Base-by-base conservation (phyloP, 2,113 vertebrate genomes). In the Indri indri region DNA sequence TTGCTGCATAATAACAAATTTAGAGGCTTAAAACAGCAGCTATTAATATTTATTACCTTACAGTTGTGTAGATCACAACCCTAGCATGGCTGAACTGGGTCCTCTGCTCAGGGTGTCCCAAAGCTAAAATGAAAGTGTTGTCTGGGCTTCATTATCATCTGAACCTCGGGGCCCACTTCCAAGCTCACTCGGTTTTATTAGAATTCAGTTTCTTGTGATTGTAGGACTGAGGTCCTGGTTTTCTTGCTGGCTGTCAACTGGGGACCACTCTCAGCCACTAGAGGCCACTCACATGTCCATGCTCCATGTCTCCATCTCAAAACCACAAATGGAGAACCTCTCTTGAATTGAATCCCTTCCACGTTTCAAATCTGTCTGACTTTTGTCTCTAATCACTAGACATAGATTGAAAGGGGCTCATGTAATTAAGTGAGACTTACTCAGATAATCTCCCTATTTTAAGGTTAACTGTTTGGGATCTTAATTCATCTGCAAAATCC, bases 401-500 rank as follows among this genome's bases (percentile, higher is more conserved):
- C 20, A 85, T 37, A 80, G 4, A 76, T 45, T 77, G 91, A 88
- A 94, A 92, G 11, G 8, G 8, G 20, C 4, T 90, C 16, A 47
- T 23, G 2, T 82, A 20, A 84, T 81, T 61, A 61, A 5, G n/a
- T 90, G 8, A 96, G n/a, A 3, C 8, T 11, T 3, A 80, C 3
- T 3, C 12, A 84, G 40, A 76, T 20, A 57, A 88, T 23, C 57
- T 85, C 71, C 16, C 42, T 61, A 85, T 76, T 85, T 92, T 93
- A 90, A 80, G 30, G 23, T 92, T n/a, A 71, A 76, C 23, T 77
- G 42, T 42, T 90, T 83, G 40, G 27, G 40, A 71, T 73, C 54
- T 90, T 96, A 94, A 90, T 79, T 90, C 20, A 65, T 70, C 70
- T 76, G 5, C 32, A 94, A 87, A 94, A 85, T 65, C 22, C 37